Evolutionary conservation across 2,797 vertebrate genomes (phyloP).

Genomic region (Cyprinodon diabolis): DNA sequence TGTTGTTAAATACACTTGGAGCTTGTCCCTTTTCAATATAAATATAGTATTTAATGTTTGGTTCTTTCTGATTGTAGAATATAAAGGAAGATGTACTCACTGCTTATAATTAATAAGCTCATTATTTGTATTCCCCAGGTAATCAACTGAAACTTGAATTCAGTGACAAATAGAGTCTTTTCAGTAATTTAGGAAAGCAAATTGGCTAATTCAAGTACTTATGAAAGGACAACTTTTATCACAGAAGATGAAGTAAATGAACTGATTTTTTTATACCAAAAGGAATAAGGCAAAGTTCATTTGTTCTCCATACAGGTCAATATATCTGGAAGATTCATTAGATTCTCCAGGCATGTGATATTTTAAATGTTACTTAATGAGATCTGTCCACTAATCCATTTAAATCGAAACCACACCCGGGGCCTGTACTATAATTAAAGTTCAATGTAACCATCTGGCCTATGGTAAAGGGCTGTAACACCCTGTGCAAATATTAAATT

Average conservation of each 20-base stretch:
- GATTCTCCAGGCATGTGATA: conserved; percentile 12
- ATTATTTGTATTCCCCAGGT: conserved; percentile 66
- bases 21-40: not conserved
- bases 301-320: conserved; percentile 20
- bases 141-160: conserved; percentile 66
- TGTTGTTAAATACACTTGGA: not conserved
- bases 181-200: conserved; percentile 18
- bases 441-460: conserved; percentile 2
- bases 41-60: conserved; percentile 58
- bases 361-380: conserved; percentile 15
- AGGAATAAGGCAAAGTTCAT: conserved; percentile 25
- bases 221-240: not conserved
- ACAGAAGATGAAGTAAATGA: not conserved
- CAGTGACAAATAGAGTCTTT: conserved; percentile 54
- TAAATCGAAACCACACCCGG: conserved; percentile 16
- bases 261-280: not conserved
- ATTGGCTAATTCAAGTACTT: not conserved
- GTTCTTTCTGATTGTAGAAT: conserved; percentile 71
- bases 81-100: conserved; percentile 66
- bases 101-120: conserved; percentile 63
- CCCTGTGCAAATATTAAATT: not conserved
- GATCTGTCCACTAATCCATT: conserved; percentile 19
- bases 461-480: not conserved
- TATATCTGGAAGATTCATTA: conserved; percentile 3
- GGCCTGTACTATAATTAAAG: conserved; percentile 20